Evolutionary conservation across 1,140 invertebrate species (phyloP).

Genomic region (Leptopilina clavipes): DNA sequence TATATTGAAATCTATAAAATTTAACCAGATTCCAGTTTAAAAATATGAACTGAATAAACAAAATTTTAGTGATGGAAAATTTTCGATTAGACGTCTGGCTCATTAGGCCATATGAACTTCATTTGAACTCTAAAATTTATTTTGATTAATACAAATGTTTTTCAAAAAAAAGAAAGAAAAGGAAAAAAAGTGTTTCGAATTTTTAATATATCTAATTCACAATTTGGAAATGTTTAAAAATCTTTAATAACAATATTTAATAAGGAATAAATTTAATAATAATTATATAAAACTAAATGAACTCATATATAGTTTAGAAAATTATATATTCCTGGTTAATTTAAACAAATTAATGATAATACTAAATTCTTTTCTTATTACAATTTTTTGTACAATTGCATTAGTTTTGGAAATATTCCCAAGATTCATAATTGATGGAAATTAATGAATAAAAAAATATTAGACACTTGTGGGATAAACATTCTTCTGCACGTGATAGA

Average conservation of each 20-base stretch:
- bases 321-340: no score
- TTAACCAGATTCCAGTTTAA: not conserved
- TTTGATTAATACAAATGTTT: not conserved
- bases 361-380: no score
- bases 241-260: not conserved
- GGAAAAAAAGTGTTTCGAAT: no score
- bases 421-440: no score
- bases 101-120: not conserved
- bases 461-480: no score
- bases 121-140: not conserved
- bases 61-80: conserved; percentile 5
- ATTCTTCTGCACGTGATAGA: no score
- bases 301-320: no score
- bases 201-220: no score
- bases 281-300: not conserved
- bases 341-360: no score
- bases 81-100: conserved; percentile 2
- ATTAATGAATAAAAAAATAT: no score
- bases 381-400: no score
- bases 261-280: not conserved
- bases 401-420: no score
- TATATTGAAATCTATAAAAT: not conserved
- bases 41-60: not conserved
- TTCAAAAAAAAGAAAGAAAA: not conserved
- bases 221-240: not conserved